phyloP scores from a whole-genome alignment of 2,888 invertebrate genomes.

The Chrysolina oricalcia region DNA sequence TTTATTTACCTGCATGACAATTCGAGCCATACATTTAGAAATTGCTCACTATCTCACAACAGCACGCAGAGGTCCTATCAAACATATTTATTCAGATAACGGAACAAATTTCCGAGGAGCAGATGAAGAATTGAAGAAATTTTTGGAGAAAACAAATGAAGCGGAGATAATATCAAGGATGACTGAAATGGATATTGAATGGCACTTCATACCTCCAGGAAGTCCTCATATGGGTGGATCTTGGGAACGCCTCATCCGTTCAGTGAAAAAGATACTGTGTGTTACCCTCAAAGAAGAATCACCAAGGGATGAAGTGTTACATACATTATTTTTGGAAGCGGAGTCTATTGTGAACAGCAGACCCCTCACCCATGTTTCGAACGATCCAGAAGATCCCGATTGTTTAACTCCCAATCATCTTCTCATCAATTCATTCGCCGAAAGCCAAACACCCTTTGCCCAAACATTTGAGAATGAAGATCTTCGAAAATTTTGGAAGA shows the following conservation, averaged over 20 bases:
- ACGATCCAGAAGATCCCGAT: constrained; percentile 2
- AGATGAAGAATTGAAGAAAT: constrained; percentile 10
- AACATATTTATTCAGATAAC: constrained; percentile 28
- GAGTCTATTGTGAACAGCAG: constrained; percentile 24
- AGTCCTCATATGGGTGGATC: constrained; percentile 27
- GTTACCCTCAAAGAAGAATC: too few species aligned
- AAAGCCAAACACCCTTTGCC: not conserved
- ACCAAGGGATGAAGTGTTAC: constrained; percentile 6
- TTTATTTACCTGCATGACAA: constrained; percentile 24
- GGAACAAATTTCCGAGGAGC: constrained; percentile 27
- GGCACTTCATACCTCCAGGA: constrained; percentile 15
- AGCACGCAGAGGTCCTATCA: constrained; percentile 8
- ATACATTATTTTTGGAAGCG: constrained; percentile 18
- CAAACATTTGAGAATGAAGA: not conserved
- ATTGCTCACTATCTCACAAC: constrained; percentile 27
- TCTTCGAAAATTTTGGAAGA: not conserved
- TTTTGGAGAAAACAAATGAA: constrained; percentile 13
- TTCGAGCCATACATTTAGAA: constrained; percentile 29
- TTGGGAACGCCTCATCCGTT: constrained; percentile 31
- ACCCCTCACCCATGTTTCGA: constrained; percentile 27
- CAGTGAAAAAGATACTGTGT: constrained; percentile 32
- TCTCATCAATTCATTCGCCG: not conserved
- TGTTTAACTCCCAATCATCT: constrained; percentile 34
- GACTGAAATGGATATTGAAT: constrained; percentile 16
- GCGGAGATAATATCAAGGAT: not conserved